Conservation (phyloP, 2,888 invertebrate species). For the Micropterix aruncella region DNA sequence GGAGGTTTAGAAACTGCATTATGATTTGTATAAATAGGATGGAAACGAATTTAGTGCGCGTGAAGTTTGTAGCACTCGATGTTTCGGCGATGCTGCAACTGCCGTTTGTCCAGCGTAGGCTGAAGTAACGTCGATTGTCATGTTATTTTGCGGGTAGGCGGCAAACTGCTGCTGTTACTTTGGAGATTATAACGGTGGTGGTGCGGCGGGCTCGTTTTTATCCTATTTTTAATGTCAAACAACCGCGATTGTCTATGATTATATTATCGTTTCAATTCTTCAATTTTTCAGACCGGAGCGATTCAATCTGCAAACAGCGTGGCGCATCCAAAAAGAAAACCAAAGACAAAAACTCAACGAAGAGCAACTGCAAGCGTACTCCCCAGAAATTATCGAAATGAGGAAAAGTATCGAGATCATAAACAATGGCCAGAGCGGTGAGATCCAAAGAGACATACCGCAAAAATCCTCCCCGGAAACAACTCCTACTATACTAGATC, state of each 20-base stretch:
- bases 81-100: no score
- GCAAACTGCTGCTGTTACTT: no score
- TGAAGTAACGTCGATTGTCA: no score
- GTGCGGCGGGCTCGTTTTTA: no score
- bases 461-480: not conserved
- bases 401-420: slow-evolving; percentile 6
- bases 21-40: no score
- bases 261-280: slow-evolving; percentile 4
- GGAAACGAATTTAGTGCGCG: no score
- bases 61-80: no score
- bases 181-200: no score
- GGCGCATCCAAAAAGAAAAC: slow-evolving; percentile 38
- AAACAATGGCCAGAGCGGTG: slow-evolving; percentile 8
- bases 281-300: slow-evolving; percentile 35
- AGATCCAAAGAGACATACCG: slow-evolving; percentile 4
- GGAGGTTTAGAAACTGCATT: no score
- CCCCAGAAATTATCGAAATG: slow-evolving; percentile 15
- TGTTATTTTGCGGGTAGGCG: no score
- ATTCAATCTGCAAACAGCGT: slow-evolving; percentile 42
- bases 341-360: slow-evolving; percentile 25
- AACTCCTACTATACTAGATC: slow-evolving; percentile 17
- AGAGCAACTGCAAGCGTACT: slow-evolving; percentile 30
- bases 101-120: no score
- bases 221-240: no score
- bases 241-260: not conserved